Evolutionary conservation across 2,888 invertebrate species (phyloP), one percentile per base, ranked within the genome.

Genomic region (Zaprionus lineosus): DNA sequence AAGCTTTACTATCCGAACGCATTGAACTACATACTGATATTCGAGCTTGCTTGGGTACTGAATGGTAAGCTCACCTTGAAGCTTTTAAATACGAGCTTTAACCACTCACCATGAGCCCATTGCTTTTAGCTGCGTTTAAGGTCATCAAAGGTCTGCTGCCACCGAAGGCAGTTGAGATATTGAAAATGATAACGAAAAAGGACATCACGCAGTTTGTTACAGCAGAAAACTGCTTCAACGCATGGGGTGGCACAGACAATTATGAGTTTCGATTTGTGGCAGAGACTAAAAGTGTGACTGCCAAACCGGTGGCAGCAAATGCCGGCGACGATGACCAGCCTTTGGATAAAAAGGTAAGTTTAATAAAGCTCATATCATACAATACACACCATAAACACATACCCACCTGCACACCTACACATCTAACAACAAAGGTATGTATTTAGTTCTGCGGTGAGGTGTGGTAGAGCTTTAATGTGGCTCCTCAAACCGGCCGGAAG

Each of bases 41-140:
- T 92, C 88, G 97, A 98, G 88, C 96, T 98, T 95, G 96, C 98
- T 0, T 98, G 98, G 98, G 93, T 98, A 0, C 90, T 98, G 58
- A 96, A 94, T 84, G 94, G 95, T 95, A 91, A 91, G 91, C 18
- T 16, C 1, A 4, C 3, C 28, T 6, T 1, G 3, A 19, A 21
- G 43, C 34, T 11, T 12, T 33, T 19, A 4, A 4, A 3, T 5
- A 8, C n/a, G 12, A 28, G 15, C 47, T 69, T 52, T 44, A 7
- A 0, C 37, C 36, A 39, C 5, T 19, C 3, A 19, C 19, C 2
- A 28, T 51, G 28, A 4, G n/a, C 26, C 37, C 41, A 41, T 12
- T 39, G 2, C 11, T 41, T 31, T n/a, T 85, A 95, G 96, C 98
- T 66, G 96, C 96, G 0, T 98, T 98, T 90, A 97, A 95, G 91